Conservation (phyloP, 2,113 vertebrate species). For the Progne subis region DNA sequence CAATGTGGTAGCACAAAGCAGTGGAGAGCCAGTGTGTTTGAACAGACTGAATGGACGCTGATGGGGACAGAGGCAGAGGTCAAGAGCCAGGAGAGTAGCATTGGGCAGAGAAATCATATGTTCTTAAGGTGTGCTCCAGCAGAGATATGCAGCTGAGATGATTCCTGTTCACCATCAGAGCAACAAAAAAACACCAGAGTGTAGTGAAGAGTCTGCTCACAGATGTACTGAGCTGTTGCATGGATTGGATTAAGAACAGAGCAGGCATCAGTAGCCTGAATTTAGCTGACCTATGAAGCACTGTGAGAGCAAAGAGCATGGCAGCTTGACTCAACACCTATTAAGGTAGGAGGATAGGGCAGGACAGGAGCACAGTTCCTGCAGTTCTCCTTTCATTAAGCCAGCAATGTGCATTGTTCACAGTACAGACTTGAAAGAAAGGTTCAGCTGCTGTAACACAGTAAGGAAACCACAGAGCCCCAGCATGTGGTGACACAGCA, state of each 20-base stretch:
- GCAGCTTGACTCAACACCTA: background rate
- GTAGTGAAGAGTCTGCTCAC: background rate
- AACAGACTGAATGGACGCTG: background rate
- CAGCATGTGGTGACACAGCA: background rate
- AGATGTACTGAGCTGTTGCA: background rate
- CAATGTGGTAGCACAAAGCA: background rate
- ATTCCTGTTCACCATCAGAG: background rate
- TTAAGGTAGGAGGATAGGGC: background rate
- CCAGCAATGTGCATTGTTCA: background rate
- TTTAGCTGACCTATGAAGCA: background rate
- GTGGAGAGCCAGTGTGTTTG: background rate
- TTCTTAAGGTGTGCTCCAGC: background rate
- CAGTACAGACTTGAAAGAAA: fast-evolving
- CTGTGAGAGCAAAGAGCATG: background rate
- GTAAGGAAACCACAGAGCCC: background rate
- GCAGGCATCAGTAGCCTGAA: background rate
- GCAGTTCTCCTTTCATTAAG: background rate
- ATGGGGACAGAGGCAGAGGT: background rate
- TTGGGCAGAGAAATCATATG: background rate
- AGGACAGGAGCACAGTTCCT: background rate
- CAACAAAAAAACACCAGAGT: background rate
- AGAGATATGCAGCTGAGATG: background rate
- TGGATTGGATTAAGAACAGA: background rate
- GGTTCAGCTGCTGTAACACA: background rate
- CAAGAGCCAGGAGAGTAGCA: background rate